These are phyloP conservation scores for Thaleichthys pacificus DNA, from an alignment of 2,797 vertebrate genomes.

Conservation along the genomic window DNA sequence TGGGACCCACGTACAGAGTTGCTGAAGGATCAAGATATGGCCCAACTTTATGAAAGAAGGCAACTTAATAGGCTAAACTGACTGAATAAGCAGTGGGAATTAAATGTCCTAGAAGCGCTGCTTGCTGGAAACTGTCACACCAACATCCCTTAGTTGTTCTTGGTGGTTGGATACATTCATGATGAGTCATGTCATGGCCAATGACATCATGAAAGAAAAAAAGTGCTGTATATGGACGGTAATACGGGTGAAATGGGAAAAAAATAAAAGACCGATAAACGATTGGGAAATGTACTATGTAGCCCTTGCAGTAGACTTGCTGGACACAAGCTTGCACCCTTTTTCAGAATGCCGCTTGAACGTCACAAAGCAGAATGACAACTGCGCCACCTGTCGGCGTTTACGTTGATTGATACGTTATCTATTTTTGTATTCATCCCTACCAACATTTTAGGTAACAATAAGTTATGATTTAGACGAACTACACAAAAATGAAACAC, in stretches of 20 bases:
- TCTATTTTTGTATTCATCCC: background rate
- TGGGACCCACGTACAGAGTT: background rate
- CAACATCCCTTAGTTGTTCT: slow-evolving; percentile 14
- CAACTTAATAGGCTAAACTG: background rate
- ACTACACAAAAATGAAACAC: no score
- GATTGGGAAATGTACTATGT: background rate
- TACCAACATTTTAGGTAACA: no score
- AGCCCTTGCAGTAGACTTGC: background rate
- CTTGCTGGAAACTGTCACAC: background rate
- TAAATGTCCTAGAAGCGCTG: no score
- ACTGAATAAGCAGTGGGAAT: no score
- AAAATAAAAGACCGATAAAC: background rate
- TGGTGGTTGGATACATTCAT: background rate
- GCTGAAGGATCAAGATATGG: no score
- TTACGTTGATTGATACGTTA: background rate
- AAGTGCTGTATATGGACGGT: background rate
- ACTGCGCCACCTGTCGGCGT: background rate
- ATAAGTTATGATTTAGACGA: no score
- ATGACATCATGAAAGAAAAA: slow-evolving; percentile 13
- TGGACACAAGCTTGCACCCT: background rate
- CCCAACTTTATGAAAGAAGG: background rate
- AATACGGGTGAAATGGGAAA: background rate
- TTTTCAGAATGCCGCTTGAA: background rate
- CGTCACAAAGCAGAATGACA: background rate
- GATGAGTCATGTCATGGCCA: slow-evolving; percentile 10